Evolutionary conservation across 1,140 invertebrate species (phyloP).

Genomic region (Monomorium pharaonis): DNA sequence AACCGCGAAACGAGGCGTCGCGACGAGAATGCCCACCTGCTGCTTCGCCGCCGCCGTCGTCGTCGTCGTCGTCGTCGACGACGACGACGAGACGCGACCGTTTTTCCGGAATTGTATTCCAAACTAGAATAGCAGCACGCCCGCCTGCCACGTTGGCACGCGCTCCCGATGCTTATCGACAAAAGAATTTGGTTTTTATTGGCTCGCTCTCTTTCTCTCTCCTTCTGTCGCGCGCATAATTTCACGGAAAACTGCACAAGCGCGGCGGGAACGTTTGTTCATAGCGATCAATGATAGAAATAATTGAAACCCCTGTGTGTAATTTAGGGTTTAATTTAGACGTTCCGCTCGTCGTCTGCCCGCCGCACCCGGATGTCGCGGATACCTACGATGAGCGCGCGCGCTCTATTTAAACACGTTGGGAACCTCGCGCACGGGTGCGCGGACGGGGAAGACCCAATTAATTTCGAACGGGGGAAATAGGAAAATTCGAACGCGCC

Average conservation of each 20-base stretch:
- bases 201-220: no score
- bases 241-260: background rate
- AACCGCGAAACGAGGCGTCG: slow-evolving; percentile 33
- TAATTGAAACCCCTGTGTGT: background rate
- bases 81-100: slow-evolving; percentile 1
- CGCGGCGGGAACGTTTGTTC: background rate
- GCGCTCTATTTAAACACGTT: slow-evolving; percentile 33
- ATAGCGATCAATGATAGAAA: background rate
- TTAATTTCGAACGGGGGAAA: slow-evolving; percentile 53
- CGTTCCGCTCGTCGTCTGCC: background rate
- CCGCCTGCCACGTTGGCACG: background rate
- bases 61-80: no score
- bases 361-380: no score
- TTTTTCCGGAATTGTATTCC: background rate
- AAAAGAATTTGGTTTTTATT: background rate
- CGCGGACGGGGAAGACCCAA: slow-evolving; percentile 44
- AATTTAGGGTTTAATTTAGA: background rate
- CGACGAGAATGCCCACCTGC: slow-evolving; percentile 45
- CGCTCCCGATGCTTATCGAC: background rate
- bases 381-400: no score
- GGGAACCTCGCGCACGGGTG: slow-evolving; percentile 1
- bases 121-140: slow-evolving; percentile 23
- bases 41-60: no score
- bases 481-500: slow-evolving; percentile 59
- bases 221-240: no score